phyloP scores from a whole-genome alignment of 1,140 invertebrate genomes.

The Cyclargus thomasi region DNA sequence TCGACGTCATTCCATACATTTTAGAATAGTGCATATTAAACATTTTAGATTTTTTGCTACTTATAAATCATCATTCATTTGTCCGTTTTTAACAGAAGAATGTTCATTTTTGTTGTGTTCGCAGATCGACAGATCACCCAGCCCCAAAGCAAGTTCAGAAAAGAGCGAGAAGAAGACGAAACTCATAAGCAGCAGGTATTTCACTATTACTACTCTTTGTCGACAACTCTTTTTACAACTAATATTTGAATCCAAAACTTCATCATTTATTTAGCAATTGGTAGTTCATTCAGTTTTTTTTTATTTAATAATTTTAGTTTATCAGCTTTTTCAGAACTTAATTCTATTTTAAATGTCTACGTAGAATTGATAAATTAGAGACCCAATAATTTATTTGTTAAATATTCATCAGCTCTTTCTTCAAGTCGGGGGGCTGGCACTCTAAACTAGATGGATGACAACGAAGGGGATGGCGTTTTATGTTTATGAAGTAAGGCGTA shows the following conservation, averaged over 20 bases:
- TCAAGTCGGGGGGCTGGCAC: constrained; percentile 43
- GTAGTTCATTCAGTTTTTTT: too few relatives aligned
- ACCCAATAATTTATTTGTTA: constrained; percentile 19
- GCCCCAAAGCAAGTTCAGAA: constrained; percentile 20
- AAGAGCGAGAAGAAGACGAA: constrained; percentile 33
- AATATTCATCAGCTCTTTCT: constrained; percentile 41
- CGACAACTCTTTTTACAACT: too few relatives aligned
- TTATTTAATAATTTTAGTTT: too few relatives aligned
- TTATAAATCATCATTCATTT: too few relatives aligned
- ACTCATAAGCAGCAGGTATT: constrained; percentile 29
- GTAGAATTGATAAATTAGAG: neutral
- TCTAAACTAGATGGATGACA: constrained; percentile 49
- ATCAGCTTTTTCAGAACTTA: too few relatives aligned
- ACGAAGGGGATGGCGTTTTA: constrained; percentile 39
- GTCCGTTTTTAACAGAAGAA: neutral
- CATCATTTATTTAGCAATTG: too few relatives aligned
- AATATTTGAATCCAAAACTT: too few relatives aligned
- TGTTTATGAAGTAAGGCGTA: constrained; percentile 40
- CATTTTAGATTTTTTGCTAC: too few relatives aligned
- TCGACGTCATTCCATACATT: neutral
- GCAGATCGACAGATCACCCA: constrained; percentile 24
- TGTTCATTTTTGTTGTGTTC: neutral
- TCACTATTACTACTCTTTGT: neutral
- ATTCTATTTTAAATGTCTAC: too few relatives aligned
- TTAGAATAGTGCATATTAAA: too few relatives aligned